Base-by-base conservation (phyloP, 1,140 invertebrate genomes). In the Sitophilus oryzae region DNA sequence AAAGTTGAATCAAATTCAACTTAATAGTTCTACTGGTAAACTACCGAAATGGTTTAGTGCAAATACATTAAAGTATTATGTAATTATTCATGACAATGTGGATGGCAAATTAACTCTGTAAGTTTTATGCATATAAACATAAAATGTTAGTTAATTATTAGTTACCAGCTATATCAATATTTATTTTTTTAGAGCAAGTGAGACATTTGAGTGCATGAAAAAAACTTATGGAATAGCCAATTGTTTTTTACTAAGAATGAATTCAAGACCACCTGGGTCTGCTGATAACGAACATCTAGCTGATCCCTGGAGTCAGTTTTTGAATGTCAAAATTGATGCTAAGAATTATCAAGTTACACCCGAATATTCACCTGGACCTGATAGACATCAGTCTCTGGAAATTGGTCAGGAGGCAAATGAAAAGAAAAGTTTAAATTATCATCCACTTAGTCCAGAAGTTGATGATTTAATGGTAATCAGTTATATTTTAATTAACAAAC, bases 31-130 rank as follows among this genome's bases (percentile, higher is more conserved):
- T 4, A 82, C 87, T 36, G 82, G 83, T 62, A 88, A 89, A 75
- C 75, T 87, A 66, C 87, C 86, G 48, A 94, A 94, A 69, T 97
- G 93, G 93, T 95, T 97, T 71, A 85, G 82, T 63, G 83, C 84
- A 52, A 84, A 84, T 61, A 84, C 91, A 22, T 77, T 95, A 19
- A 86, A 91, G 66, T 93, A 90, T 74, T 96, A 93, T 76, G 84
- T 97, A 52, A 76, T 97, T 35, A 66, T 97, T 14, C 61, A 52
- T 59, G 58, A 58, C 40, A 62, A 53, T 56, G 19, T 59, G 42
- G 55, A 48, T 23, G 61, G 56, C 22, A 43, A 58, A 57, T 23
- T 36, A 11, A 18, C 37, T 36, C 22, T 25, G 56, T 61, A 52
- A 58, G 56, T 61, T 9, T 45, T 4, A 34, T 4, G 25, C 5